Base-by-base conservation (phyloP, 2,797 vertebrate species). In the Dryobates pubescens region DNA sequence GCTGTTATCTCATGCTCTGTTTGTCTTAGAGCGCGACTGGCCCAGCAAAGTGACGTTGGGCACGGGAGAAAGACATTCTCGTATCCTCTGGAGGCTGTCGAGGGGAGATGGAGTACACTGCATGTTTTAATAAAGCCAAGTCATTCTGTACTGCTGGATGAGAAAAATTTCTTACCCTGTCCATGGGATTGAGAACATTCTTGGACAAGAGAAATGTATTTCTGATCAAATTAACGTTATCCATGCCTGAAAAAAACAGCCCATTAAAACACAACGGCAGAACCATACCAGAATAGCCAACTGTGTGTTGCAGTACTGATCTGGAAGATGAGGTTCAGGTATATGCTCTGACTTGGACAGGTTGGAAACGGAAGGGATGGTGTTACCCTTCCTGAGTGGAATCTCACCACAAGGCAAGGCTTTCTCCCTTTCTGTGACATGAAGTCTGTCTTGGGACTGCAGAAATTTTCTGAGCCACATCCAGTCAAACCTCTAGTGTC, bases 31-130 rank as follows among this genome's bases (percentile, higher is more conserved):
- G 15, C 36, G 15, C 64, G 47, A 54, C 14, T n/a, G n/a, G 6
- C 22, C n/a, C 24, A 24, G 22, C 4, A 20, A 73, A 89, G 49
- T 32, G 29, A 63, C 4, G 34, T 2, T 51, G 17, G 62, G 17
- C 7, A 71, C 47, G 61, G 13, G 30, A 3, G 10, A 4, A 71
- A 34, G 16, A 47, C 1, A 7, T 62, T 78, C 62, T 38, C 7
- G 3, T 53, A 23, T 29, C 74, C 11, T 73, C 19, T 57, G 53
- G 41, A 49, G 2, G 22, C 13, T 62, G 1, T 18, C 61, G 5
- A 1, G 8, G 9, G 6, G 8, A 1, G n/a, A 1, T 2, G 16
- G 0, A 23, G 8, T 20, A 32, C 6, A 15, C 7, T 26, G 49
- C 20, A 8, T 15, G 38, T 36, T 61, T 70, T 36, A 36, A 61